Percentiles rank a stretch among this genome's conserved stretches.
Evolutionary conservation across 2,888 invertebrate species (phyloP).

Genomic region (Bhutanitis thaidina): DNA sequence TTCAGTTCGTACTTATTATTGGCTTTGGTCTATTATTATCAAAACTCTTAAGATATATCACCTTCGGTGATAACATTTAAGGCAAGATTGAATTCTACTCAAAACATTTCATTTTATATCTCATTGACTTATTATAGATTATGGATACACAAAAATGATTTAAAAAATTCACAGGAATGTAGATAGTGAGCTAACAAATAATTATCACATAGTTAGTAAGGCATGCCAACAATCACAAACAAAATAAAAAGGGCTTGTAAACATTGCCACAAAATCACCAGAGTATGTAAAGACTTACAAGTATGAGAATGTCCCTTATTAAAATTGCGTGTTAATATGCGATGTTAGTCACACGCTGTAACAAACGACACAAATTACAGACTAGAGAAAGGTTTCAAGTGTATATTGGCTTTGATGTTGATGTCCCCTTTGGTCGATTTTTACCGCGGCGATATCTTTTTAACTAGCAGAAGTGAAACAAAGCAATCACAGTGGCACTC

Average conservation of each 20-base stretch:
- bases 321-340: constrained; percentile 12
- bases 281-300: neutral
- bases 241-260: constrained; percentile 1
- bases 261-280: neutral
- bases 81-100: constrained; percentile 13
- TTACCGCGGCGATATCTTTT: too few relatives aligned
- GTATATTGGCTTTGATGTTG: neutral
- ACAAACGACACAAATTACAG: constrained; percentile 15
- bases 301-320: constrained; percentile 6
- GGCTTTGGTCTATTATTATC: too few relatives aligned
- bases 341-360: constrained; percentile 18
- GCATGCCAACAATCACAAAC: constrained; percentile 10
- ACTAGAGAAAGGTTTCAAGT: constrained; percentile 9
- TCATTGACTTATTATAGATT: neutral
- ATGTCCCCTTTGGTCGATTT: too few relatives aligned
- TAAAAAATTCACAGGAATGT: constrained; percentile 18
- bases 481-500: too few relatives aligned
- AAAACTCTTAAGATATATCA: neutral
- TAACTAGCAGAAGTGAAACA: too few relatives aligned
- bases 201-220: constrained; percentile 19
- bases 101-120: neutral
- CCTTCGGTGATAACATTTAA: constrained; percentile 5
- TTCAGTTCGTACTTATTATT: too few relatives aligned
- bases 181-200: constrained; percentile 6
- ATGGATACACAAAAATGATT: neutral